A percentile compares a stretch with the other conserved stretches of the same genome.
Evolutionary conservation across 2,113 vertebrate species (phyloP).

Genomic region (Trichechus manatus): DNA sequence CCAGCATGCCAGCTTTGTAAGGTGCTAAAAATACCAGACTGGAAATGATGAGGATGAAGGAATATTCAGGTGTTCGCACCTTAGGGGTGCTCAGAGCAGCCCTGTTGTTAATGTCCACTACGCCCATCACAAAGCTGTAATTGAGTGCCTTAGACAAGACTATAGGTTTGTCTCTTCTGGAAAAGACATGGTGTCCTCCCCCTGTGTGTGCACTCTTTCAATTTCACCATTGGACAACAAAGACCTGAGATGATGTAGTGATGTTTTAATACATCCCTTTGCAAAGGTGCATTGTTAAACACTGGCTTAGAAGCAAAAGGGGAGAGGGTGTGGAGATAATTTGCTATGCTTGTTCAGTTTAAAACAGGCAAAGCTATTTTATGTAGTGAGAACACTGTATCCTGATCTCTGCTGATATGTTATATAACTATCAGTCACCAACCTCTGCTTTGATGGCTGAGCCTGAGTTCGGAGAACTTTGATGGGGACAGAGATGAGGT

Average conservation of each 20-base stretch:
- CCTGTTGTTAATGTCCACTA: conserved; percentile 52
- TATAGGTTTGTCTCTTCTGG: conserved; percentile 44
- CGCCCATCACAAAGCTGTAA: conserved; percentile 53
- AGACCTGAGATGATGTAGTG: neutral
- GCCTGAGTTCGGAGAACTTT: conserved; percentile 27
- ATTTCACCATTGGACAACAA: conserved; percentile 36
- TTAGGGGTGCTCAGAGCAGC: conserved; percentile 27
- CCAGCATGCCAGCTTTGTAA: conserved; percentile 70
- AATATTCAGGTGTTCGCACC: conserved; percentile 36
- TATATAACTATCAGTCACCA: conserved; percentile 2
- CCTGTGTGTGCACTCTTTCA: conserved; percentile 8
- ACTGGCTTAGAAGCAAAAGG: conserved; percentile 63
- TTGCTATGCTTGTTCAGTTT: conserved; percentile 34
- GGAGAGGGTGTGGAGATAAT: conserved; percentile 13
- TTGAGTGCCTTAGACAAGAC: conserved; percentile 64
- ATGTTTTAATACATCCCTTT: conserved; percentile 59
- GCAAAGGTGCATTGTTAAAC: conserved; percentile 56
- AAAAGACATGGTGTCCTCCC: neutral
- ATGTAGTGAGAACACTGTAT: neutral
- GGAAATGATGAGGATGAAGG: conserved; percentile 60
- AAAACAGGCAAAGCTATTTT: conserved; percentile 42
- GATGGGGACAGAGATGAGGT: neutral
- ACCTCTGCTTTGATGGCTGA: conserved; percentile 41
- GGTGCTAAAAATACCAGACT: conserved; percentile 76
- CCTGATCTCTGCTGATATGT: neutral